Conservation (phyloP, 2,888 invertebrate genomes). For the Cerastis leucographa region DNA sequence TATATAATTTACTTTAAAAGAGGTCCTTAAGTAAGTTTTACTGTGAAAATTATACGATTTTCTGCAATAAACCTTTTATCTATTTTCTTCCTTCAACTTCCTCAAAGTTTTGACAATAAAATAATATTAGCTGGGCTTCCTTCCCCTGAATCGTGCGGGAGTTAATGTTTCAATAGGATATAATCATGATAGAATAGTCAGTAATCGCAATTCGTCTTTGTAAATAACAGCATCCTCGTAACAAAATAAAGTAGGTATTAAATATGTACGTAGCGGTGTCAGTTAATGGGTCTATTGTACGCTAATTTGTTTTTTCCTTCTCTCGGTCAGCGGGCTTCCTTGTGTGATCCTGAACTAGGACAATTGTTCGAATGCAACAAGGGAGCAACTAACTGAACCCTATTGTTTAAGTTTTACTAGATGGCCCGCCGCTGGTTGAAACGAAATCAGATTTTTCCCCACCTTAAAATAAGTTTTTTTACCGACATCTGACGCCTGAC, state of each 20-base stretch:
- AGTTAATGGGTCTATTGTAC: slow-evolving; percentile 48
- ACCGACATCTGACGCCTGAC: neutral
- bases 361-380: slow-evolving; percentile 16
- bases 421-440: no score
- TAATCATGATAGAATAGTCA: no score
- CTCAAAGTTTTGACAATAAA: neutral
- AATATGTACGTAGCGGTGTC: slow-evolving; percentile 20
- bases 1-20: no score
- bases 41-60: no score
- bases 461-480: neutral
- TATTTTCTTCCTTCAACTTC: no score
- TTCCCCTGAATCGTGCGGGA: neutral
- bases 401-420: no score
- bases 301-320: slow-evolving; percentile 52
- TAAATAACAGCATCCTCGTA: neutral
- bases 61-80: no score
- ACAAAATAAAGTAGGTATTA: slow-evolving; percentile 30
- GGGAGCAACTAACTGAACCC: no score
- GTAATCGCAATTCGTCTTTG: neutral
- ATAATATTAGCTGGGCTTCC: neutral
- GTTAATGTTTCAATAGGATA: neutral
- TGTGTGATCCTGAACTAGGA: neutral
- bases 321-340: slow-evolving; percentile 2
- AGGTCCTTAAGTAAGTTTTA: no score
- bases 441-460: no score